Base-by-base conservation (phyloP, 2,888 invertebrate genomes). In the Theodoxus fluviatilis region DNA sequence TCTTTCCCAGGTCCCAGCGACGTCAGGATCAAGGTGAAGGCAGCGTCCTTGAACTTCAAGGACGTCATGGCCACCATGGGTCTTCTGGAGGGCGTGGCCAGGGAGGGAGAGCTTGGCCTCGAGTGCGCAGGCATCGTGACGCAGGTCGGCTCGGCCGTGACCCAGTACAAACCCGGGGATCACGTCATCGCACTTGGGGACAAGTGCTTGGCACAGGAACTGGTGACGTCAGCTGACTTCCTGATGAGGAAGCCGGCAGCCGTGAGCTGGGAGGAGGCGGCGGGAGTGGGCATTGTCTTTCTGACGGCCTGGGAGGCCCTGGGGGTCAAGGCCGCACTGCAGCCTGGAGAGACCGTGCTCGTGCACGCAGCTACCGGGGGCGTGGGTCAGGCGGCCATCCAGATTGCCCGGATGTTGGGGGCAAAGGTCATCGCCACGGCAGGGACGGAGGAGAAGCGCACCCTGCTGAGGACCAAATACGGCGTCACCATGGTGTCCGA, bases 331-430 rank as follows among this genome's bases (percentile, higher is more conserved):
- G 59, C 28, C 25, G n/a, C n/a, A 2, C 28, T 75, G 25, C n/a
- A 67, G 28, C 66, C 68, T 49, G 84, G 85, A 2, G 70, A 83
- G 47, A 74, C 63, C 33, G 71, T 80, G 28, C 79, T 85, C 6
- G 85, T 86, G 68, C 85, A 85, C 73, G 81, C 83, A 68, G 85
- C 84, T 71, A 80, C 82, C 37, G 85, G 85, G 69, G 85, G 83
- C 59, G 84, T 85, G 7, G 72, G 74, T n/a, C 68, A 64, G 25
- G 70, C 69, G 15, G 71, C 72, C 4, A 76, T 71, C 15, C 68
- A 68, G 31, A 28, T 59, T 31, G 57, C 59, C 0, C 37, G 25
- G 2, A 1, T 1, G 28, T 0, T 68, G 22, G 68, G 68, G 7
- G 68, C 68, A 15, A 3, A 9, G 3, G 57, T 68, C 1, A 0